Evolutionary conservation across 2,888 invertebrate genomes (phyloP).

Genomic region (Diarsia rubi): DNA sequence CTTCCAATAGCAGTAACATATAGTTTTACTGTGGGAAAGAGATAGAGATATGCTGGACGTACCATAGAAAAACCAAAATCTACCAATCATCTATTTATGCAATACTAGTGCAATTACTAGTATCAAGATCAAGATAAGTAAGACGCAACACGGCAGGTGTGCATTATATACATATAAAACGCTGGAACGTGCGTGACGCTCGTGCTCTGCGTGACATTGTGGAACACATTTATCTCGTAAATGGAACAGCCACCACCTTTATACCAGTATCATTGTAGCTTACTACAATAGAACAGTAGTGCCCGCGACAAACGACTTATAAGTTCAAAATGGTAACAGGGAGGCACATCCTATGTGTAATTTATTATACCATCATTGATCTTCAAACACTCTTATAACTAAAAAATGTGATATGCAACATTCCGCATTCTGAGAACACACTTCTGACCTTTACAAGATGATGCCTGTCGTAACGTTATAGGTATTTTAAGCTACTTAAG

Average conservation of each 20-base stretch:
- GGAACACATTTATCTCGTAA: constrained; percentile 60
- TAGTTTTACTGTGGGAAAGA: background rate
- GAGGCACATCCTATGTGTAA: background rate
- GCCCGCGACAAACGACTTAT: no score
- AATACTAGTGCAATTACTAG: constrained; percentile 28
- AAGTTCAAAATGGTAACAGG: no score
- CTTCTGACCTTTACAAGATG: background rate
- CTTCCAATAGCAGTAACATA: constrained; percentile 26
- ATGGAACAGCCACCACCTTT: constrained; percentile 33
- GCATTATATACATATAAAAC: constrained; percentile 51
- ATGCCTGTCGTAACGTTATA: no score
- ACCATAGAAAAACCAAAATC: background rate
- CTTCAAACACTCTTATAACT: background rate
- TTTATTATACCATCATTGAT: background rate
- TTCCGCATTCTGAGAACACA: no score
- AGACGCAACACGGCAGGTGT: background rate
- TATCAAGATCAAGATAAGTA: constrained; percentile 21
- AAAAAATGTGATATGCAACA: background rate
- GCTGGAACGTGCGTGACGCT: constrained; percentile 43
- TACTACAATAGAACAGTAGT: background rate
- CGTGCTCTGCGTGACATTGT: constrained; percentile 68
- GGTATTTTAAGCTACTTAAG: background rate
- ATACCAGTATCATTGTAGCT: background rate
- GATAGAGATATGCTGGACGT: no score
- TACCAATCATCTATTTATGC: constrained; percentile 8